Evolutionary conservation across 2,113 vertebrate species (phyloP), one percentile per base, ranked within the genome.

Genomic region (Montifringilla adamsi): DNA sequence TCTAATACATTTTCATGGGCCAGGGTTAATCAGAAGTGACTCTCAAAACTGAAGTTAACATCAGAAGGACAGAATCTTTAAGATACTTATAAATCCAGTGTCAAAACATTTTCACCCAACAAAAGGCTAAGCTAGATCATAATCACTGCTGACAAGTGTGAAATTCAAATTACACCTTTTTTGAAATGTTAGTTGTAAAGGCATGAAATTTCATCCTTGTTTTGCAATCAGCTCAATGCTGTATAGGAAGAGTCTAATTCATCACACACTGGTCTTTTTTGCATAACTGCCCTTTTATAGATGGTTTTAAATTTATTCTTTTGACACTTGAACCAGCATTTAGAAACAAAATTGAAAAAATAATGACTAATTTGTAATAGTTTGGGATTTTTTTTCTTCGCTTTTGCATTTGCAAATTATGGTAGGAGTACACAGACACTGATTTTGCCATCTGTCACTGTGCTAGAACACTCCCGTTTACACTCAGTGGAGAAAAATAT

Each of bases 171-270:
- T 89, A 46, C 37, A 67, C 22, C 15, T 93, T 74, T 84, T 89
- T 86, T 70, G 1, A 91, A 90, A 95, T 62, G 53, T 63, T 95
- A 91, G 30, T 93, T 90, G 82, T 50, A 87, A 91, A 89, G 55
- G 80, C 91, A 87, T 94, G 89, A 96, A 96, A 94, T 93, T 91
- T 64, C 44, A 85, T 80, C 49, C 89, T 79, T 89, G 63, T 85
- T 94, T 94, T 84, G 59, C n/a, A 76, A 18, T 52, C 3, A 4
- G 11, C 21, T 74, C 47, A 28, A 1, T 84, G 56, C 24, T 73
- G 6, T 55, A 62, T 21, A 82, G 49, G 82, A 92, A 93, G 58
- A 92, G 20, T 76, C 33, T 83, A 89, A 89, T 93, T 86, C 55
- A 94, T 93, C 72, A 80, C 8, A 52, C 35, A 69, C 63, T 60